Conservation (phyloP, 1,140 invertebrate genomes). For the Sycobia sp. region DNA sequence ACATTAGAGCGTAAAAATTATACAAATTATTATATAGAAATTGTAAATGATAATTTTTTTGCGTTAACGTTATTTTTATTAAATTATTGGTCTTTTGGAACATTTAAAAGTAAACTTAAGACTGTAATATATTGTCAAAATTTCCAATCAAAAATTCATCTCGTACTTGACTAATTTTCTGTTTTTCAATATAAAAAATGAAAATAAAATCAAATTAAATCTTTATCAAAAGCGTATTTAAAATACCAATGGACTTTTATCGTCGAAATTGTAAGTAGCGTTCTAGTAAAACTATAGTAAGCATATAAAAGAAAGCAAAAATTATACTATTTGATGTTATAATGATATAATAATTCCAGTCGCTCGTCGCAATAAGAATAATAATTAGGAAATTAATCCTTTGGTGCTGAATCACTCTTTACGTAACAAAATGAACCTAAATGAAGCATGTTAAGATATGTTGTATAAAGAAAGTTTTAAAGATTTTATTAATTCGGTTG, state of each 20-base stretch:
- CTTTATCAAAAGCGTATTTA: conserved; percentile 11
- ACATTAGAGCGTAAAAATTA: no score
- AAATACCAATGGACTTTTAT: no score
- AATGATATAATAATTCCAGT: conserved; percentile 13
- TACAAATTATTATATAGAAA: no score
- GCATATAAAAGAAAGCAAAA: background rate
- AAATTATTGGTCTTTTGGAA: background rate
- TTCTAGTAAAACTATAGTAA: conserved; percentile 1
- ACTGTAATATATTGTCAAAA: conserved; percentile 18
- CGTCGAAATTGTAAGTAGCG: conserved; percentile 16
- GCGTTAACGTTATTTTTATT: conserved; percentile 13
- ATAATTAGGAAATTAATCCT: conserved; percentile 30
- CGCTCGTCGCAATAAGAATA: conserved; percentile 31
- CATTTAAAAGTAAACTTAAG: conserved; percentile 2
- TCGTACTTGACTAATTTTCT: background rate
- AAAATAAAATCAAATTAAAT: conserved; percentile 16
- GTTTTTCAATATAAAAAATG: background rate
- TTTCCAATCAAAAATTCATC: conserved; percentile 20
- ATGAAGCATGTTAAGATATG: conserved; percentile 30
- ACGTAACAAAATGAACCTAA: conserved; percentile 1
- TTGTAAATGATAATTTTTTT: no score
- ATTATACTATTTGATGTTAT: conserved; percentile 25
- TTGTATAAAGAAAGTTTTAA: conserved; percentile 29
- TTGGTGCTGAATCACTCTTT: conserved; percentile 28
- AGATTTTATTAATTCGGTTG: conserved; percentile 30